A percentile compares a stretch with the other conserved stretches of the same genome.
Evolutionary conservation across 64 coral and sea anemone species (phyloP).

Genomic region (Astreopora myriophthalma): DNA sequence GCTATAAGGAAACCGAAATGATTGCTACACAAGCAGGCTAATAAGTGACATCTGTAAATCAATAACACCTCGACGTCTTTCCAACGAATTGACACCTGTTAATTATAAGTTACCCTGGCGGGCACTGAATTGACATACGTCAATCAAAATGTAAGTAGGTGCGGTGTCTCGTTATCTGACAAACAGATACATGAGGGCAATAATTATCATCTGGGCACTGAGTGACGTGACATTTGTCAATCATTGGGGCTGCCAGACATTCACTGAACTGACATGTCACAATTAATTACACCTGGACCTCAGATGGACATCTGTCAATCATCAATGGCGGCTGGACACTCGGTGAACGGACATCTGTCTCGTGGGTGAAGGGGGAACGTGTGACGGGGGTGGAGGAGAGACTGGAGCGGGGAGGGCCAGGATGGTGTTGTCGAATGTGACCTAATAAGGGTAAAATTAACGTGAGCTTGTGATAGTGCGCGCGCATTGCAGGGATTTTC

Average conservation of each 20-base stretch:
- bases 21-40: too few relatives aligned
- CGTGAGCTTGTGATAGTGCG: not conserved
- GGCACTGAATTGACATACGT: not conserved
- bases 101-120: not conserved
- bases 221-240: not conserved
- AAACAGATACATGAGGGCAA: too few relatives aligned
- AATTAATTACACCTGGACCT: not conserved
- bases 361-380: slow-evolving; percentile 56
- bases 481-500: too few relatives aligned
- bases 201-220: too few relatives aligned
- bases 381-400: slow-evolving; percentile 56
- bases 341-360: slow-evolving; percentile 71
- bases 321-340: slow-evolving; percentile 9
- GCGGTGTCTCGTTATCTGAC: not conserved
- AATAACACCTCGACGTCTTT: not conserved
- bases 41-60: not conserved
- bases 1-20: too few relatives aligned
- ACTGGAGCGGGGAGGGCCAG: slow-evolving; percentile 82
- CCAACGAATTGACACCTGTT: not conserved
- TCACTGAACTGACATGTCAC: slow-evolving; percentile 38
- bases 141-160: not conserved
- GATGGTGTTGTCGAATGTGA: slow-evolving; percentile 59
- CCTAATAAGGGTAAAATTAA: slow-evolving; percentile 16
- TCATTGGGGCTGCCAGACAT: not conserved
- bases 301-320: not conserved